A percentile compares a stretch with the other conserved stretches of the same genome.
Conservation (phyloP, 2,113 vertebrate species). For the Camelus bactrianus region DNA sequence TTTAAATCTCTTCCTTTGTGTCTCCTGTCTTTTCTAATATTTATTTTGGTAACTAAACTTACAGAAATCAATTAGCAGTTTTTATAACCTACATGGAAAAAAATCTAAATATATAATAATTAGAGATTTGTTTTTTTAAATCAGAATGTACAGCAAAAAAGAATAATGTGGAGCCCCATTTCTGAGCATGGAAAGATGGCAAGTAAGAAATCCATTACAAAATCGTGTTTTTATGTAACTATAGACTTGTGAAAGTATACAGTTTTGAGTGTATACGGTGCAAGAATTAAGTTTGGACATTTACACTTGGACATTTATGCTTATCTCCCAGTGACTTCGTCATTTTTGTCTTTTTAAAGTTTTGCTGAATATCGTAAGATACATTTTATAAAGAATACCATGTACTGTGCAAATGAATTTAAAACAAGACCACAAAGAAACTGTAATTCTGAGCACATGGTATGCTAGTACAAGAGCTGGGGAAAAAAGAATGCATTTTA, state of each 20-base stretch:
- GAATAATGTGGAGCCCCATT: not conserved
- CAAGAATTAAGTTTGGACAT: not conserved
- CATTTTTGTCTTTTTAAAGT: slow-evolving; percentile 28
- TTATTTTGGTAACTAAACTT: slow-evolving; percentile 17
- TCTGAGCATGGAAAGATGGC: not conserved
- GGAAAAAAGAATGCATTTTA: not conserved
- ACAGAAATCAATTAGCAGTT: not conserved
- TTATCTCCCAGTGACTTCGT: not conserved
- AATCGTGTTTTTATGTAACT: not conserved
- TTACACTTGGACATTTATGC: not conserved
- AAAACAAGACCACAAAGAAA: slow-evolving; percentile 34
- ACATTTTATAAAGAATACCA: not conserved
- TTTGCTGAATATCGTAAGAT: not conserved
- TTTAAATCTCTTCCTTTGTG: not conserved
- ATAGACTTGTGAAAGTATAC: not conserved
- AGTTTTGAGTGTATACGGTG: not conserved
- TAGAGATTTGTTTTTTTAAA: slow-evolving; percentile 6
- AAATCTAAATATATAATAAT: not conserved
- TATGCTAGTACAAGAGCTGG: not conserved
- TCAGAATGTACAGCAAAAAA: not conserved
- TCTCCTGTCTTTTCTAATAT: not conserved
- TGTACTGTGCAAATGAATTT: not conserved
- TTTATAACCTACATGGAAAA: not conserved
- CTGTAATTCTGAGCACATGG: not conserved
- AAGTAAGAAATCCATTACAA: not conserved